Base-by-base conservation (phyloP, 2,797 vertebrate genomes). In the Eidolon dupreanum region DNA sequence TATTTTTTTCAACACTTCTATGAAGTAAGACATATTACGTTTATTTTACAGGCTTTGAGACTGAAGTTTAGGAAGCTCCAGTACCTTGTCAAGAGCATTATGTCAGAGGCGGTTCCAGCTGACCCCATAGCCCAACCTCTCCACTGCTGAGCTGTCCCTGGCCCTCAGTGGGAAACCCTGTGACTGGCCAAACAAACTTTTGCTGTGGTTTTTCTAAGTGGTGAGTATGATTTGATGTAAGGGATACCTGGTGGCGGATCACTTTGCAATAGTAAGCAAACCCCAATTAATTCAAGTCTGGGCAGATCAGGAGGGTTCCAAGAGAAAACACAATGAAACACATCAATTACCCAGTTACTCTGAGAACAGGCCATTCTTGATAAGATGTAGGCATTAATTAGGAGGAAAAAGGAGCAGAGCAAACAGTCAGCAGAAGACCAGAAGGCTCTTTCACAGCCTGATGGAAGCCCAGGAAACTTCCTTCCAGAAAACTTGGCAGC, bases 231-330 rank as follows among this genome's bases (percentile, higher is more conserved):
- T 38, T 84, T 41, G n/a, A 63, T 26, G 63, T 41, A 70, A 90
- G 41, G 92, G 13, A 11, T 57, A 79, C 12, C 24, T 82, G 61
- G 41, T 41, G 66, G 82, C 0, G 22, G 94, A 57, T 90, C 43
- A 33, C 83, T 51, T 24, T 33, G 51, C 22, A 16, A 65, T 11
- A n/a, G 33, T 20, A 68, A 90, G 88, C 55, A 96, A 92, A 85
- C 41, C 46, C 51, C 66, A 88, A 33, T 96, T 87, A 89, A 92
- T 68, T 93, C 85, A 79, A 95, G 89, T 51, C 83, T 95, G 93
- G 83, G 86, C 84, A 85, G 86, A 75, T 19, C 0, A 0, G 53
- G 46, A 96, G 53, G 41, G 13, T 46, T 78, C 73, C 63, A 61
- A 59, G 83, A 90, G 43, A 95, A 95, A 88, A 93, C 74, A 88